Evolutionary conservation across 2,888 invertebrate genomes (phyloP).

Genomic region (Polyploca ridens): DNA sequence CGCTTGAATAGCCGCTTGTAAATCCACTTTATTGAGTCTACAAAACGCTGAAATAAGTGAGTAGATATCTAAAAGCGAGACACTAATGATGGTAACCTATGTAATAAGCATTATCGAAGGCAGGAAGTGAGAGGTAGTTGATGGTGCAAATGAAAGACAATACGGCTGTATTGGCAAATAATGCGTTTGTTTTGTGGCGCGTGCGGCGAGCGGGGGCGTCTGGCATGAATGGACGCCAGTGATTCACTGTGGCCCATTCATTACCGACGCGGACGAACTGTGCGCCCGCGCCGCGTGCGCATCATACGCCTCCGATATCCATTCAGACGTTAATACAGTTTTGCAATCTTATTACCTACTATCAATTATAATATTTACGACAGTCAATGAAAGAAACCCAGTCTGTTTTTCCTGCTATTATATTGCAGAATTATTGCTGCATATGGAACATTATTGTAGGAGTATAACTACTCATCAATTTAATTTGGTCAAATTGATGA

Average conservation of each 20-base stretch:
- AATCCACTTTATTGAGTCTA: conserved; percentile 21
- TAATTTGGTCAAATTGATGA: too few relatives aligned
- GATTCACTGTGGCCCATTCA: conserved; percentile 79
- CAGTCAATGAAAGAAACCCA: too few relatives aligned
- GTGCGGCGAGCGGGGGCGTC: conserved; percentile 71
- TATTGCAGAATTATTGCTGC: too few relatives aligned
- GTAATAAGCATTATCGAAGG: conserved; percentile 48
- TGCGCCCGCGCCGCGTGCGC: conserved; percentile 48
- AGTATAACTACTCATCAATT: too few relatives aligned
- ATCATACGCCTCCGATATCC: conserved; percentile 50
- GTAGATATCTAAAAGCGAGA: conserved; percentile 10
- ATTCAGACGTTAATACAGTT: conserved; percentile 41
- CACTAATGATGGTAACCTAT: conserved; percentile 13
- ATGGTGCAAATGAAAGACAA: conserved; percentile 72
- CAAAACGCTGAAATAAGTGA: conserved; percentile 3
- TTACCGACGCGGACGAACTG: conserved; percentile 38
- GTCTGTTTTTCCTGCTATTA: too few relatives aligned
- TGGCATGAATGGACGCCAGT: conserved; percentile 72
- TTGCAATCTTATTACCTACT: not conserved
- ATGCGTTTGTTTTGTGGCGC: conserved; percentile 63
- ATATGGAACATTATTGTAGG: too few relatives aligned
- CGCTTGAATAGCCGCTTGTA: conserved; percentile 20
- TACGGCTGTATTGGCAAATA: conserved; percentile 60
- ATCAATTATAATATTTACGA: too few relatives aligned
- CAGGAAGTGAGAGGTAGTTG: conserved; percentile 74